Evolutionary conservation across 2,797 vertebrate genomes (phyloP).

Genomic region (Cephalopachus bancanus): DNA sequence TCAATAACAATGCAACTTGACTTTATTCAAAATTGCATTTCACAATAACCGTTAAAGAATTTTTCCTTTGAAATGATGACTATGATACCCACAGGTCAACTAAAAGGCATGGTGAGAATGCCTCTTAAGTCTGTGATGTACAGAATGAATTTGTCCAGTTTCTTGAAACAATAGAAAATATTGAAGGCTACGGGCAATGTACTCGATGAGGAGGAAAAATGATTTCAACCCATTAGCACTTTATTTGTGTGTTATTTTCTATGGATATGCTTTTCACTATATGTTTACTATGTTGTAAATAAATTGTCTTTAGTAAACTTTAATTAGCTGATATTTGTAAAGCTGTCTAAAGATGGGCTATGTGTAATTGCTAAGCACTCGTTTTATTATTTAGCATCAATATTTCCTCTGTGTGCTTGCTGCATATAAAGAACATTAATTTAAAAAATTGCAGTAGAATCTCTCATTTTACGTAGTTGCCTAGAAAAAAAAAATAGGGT

Average conservation of each 20-base stretch:
- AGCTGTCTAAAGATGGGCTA: slow-evolving; percentile 46
- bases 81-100: background rate
- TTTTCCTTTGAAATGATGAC: background rate
- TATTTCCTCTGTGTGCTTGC: slow-evolving; percentile 40
- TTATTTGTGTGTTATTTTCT: slow-evolving; percentile 33
- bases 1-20: slow-evolving; percentile 8
- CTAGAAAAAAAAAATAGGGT: background rate
- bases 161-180: background rate
- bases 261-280: slow-evolving; percentile 19
- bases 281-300: slow-evolving; percentile 59
- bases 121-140: background rate
- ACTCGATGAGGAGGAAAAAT: background rate
- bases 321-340: slow-evolving; percentile 73
- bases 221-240: slow-evolving; percentile 30
- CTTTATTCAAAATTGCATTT: slow-evolving; percentile 33
- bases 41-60: background rate
- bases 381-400: slow-evolving; percentile 37
- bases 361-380: slow-evolving; percentile 32
- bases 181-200: background rate
- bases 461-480: background rate
- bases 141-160: background rate
- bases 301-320: slow-evolving; percentile 66
- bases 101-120: background rate
- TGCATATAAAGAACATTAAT: slow-evolving; percentile 4
- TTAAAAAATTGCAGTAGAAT: slow-evolving; percentile 52